These are phyloP conservation scores for Lamproptera curius DNA, from an alignment of 2,888 invertebrate genomes.

Conservation along the genomic window DNA sequence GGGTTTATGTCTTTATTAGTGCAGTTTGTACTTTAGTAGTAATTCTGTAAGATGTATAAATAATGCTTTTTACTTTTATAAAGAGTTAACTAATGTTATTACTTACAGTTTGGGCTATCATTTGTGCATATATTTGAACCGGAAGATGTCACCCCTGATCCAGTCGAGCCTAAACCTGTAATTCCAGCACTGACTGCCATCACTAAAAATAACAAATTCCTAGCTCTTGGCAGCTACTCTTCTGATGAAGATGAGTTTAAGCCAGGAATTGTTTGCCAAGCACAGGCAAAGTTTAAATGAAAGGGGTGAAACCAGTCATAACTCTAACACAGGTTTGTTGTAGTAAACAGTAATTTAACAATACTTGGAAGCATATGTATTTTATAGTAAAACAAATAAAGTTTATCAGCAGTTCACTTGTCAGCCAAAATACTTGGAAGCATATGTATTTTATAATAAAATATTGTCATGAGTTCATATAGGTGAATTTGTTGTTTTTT, in stretches of 20 bases:
- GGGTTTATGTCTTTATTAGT: too few relatives aligned
- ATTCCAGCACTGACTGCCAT: conserved; percentile 15
- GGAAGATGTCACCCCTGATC: conserved; percentile 35
- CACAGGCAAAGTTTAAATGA: conserved; percentile 40
- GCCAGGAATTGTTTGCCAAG: conserved; percentile 81
- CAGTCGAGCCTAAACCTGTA: conserved; percentile 1
- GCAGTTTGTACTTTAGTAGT: too few relatives aligned
- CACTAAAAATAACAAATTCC: conserved; percentile 19
- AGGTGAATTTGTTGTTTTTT: conserved; percentile 1
- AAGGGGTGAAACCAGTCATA: not conserved
- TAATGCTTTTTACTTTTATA: too few relatives aligned
- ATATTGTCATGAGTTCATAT: too few relatives aligned
- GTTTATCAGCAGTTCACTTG: too few relatives aligned
- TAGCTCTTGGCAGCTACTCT: conserved; percentile 65
- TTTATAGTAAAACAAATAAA: too few relatives aligned
- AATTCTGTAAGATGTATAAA: too few relatives aligned
- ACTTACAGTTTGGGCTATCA: conserved; percentile 85
- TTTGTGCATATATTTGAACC: conserved; percentile 83
- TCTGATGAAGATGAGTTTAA: conserved; percentile 80
- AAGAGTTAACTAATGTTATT: not conserved
- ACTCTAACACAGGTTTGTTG: conserved; percentile 15
- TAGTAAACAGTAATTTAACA: too few relatives aligned
- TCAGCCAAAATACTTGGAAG: too few relatives aligned
- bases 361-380: too few relatives aligned
- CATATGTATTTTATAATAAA: too few relatives aligned